Base-by-base conservation (phyloP, 2,113 vertebrate genomes). In the Caranx ignobilis region DNA sequence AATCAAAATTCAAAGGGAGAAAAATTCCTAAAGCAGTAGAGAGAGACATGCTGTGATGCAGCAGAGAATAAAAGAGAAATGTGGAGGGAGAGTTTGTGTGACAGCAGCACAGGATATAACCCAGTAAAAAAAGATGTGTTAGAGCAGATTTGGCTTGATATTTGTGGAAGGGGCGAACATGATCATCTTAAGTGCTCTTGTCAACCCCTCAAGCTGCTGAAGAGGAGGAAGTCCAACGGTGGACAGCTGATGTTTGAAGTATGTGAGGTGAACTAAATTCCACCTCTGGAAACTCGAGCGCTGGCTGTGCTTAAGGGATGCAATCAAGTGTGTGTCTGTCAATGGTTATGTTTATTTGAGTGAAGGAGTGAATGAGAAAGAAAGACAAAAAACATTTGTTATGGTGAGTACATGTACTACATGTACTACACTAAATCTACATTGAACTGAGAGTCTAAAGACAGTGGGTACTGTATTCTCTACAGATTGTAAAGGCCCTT, bases 1-100 rank as follows among this genome's bases (percentile, higher is more conserved):
- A 87, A 89, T 89, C 68, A 64, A 61, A 81, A 89, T 81, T 88
- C 71, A 91, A 88, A 86, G 60, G 52, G 48, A 54, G 57, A 61
- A 84, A 79, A 73, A 77, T 47, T 82, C 80, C 82, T 71, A 21
- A 84, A 86, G 87, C 81, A 83, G 87, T n/a, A 34, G 70, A 26
- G 80, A 75, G 79, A 83, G 61, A 62, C 15, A 67, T 1, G 1
- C 37, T 41, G 85, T 75, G 70, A 82, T 82, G 65, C 68, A 63
- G 77, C 47, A 67, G 74, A 71, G 68, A 76, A 87, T 66, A 81
- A 86, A 74, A 65, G 63, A 37, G 72, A 75, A 75, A 82, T 39
- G 74, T 48, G 74, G 83, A 69, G 34, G 45, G 59, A 71, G 56
- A 84, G 82, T 82, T 63, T 54, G 71, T 56, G 71, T 71, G 86